Evolutionary conservation across 2,888 invertebrate species (phyloP).

Genomic region (Pegoplata infirma): DNA sequence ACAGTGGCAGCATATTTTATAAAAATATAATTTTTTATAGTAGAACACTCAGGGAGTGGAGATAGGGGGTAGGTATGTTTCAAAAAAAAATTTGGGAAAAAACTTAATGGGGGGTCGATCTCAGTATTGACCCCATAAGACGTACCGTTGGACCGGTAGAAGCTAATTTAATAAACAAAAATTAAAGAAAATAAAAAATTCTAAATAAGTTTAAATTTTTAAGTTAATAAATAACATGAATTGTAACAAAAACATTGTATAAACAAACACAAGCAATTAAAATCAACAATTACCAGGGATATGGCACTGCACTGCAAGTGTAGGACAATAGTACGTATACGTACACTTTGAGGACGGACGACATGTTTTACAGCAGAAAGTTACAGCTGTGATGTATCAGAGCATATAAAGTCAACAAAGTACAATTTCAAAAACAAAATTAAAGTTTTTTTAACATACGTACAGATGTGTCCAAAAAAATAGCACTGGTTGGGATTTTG

Average conservation of each 20-base stretch:
- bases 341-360: not conserved
- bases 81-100: no score
- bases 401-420: conserved; percentile 48
- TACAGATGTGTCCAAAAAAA: no score
- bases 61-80: no score
- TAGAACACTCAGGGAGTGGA: no score
- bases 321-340: not conserved
- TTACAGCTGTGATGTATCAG: conserved; percentile 40
- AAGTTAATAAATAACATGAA: conserved; percentile 45
- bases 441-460: conserved; percentile 3
- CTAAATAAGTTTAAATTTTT: conserved; percentile 8
- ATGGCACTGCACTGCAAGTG: conserved; percentile 5
- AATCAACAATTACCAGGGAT: conserved; percentile 37
- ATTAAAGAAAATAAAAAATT: not conserved
- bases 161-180: no score
- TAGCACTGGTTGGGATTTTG: no score
- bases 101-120: no score
- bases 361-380: conserved; percentile 4
- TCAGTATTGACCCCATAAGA: no score
- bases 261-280: conserved; percentile 53
- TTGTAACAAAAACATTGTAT: conserved; percentile 31
- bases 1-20: no score
- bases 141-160: no score
- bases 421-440: conserved; percentile 10
- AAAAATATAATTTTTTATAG: no score